These are phyloP conservation scores for Regulus satrapa DNA, from an alignment of 2,113 vertebrate species.

Conservation along the genomic window DNA sequence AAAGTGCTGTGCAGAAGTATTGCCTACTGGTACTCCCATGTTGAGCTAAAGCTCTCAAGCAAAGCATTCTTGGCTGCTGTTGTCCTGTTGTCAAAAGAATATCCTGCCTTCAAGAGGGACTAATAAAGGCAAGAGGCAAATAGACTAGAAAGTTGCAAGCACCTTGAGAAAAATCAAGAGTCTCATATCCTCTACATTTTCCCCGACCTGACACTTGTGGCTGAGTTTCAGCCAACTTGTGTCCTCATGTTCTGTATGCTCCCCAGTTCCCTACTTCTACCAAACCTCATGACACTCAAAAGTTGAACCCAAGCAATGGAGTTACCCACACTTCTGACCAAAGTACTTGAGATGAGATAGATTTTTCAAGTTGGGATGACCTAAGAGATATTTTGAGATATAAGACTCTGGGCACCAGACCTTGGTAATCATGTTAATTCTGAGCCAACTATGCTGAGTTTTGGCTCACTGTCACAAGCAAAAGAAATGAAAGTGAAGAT, in stretches of 20 bases:
- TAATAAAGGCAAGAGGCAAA: background rate
- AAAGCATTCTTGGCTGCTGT: background rate
- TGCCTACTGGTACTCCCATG: background rate
- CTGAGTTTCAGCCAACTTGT: background rate
- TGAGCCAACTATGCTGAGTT: background rate
- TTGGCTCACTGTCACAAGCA: background rate
- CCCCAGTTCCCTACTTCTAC: background rate
- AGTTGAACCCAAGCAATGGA: fast-evolving
- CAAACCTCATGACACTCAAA: background rate
- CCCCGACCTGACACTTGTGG: background rate
- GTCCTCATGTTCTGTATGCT: fast-evolving
- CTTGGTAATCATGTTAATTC: background rate
- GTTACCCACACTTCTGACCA: background rate
- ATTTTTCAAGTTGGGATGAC: background rate
- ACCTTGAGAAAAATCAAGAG: background rate
- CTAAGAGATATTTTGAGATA: background rate
- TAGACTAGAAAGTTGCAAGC: background rate
- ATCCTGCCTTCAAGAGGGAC: background rate
- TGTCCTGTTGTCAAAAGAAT: background rate
- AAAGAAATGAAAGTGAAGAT: background rate
- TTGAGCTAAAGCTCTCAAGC: background rate
- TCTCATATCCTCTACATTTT: background rate
- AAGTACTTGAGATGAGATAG: background rate
- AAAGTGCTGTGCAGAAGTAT: background rate
- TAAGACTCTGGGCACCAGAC: background rate